Conservation (phyloP, 2,113 vertebrate species). For the Ailurus styani region DNA sequence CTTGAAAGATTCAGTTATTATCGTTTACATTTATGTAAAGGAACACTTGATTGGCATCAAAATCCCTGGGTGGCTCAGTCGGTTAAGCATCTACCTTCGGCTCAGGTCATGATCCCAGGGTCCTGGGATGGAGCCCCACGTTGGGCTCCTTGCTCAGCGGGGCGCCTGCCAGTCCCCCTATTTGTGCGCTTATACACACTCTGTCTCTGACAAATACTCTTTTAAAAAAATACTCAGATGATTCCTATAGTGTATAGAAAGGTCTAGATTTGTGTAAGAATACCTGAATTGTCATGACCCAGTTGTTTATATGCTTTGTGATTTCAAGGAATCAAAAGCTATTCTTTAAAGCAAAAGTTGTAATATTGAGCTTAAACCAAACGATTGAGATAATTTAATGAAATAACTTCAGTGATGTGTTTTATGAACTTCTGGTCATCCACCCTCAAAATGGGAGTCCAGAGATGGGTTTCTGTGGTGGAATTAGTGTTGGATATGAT, state of each 20-base stretch:
- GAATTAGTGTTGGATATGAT: not conserved
- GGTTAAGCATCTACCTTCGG: too few species aligned
- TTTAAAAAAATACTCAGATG: not conserved
- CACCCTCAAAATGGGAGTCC: not conserved
- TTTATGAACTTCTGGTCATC: not conserved
- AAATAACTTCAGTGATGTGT: not conserved
- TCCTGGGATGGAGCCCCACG: too few species aligned
- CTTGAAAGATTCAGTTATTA: not conserved
- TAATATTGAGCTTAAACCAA: not conserved
- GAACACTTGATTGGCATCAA: not conserved
- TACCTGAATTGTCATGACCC: not conserved
- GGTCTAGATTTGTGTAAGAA: not conserved
- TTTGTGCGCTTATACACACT: too few species aligned
- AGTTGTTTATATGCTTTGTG: not conserved
- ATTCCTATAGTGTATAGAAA: not conserved
- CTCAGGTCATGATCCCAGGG: too few species aligned
- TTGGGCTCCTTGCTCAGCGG: too few species aligned
- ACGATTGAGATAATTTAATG: not conserved
- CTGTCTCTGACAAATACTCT: too few species aligned
- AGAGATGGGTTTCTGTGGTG: not conserved
- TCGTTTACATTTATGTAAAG: not conserved
- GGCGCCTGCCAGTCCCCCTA: too few species aligned
- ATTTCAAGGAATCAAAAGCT: not conserved
- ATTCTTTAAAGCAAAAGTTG: not conserved
- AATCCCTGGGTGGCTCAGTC: not conserved